Evolutionary conservation across 1,140 invertebrate species (phyloP).

Genomic region (Ganaspis sp.): DNA sequence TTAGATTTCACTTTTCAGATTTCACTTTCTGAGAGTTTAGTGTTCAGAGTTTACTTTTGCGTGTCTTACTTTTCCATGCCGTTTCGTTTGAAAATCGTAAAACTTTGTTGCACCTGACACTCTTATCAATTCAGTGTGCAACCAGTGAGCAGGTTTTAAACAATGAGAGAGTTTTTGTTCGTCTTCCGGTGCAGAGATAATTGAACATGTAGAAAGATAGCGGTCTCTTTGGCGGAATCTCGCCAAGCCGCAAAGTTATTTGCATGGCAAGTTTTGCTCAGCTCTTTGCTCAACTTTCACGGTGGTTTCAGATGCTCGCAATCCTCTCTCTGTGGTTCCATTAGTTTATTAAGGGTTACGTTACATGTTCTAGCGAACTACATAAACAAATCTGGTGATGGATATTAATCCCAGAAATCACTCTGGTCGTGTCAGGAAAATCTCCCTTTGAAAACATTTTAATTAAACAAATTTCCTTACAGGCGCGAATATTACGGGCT

Average conservation of each 20-base stretch:
- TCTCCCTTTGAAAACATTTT: slow-evolving; percentile 40
- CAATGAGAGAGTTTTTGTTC: slow-evolving; percentile 12
- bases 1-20: too few relatives aligned
- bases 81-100: neutral
- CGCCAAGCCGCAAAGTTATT: slow-evolving; percentile 53
- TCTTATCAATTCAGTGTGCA: slow-evolving; percentile 2
- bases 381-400: slow-evolving; percentile 14
- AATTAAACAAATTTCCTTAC: slow-evolving; percentile 8
- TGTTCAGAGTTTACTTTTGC: neutral
- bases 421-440: slow-evolving; percentile 19
- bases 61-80: neutral
- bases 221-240: slow-evolving; percentile 23
- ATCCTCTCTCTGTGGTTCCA: slow-evolving; percentile 31
- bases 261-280: slow-evolving; percentile 53
- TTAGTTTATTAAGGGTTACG: slow-evolving; percentile 52
- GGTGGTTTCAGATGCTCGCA: slow-evolving; percentile 10
- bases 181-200: slow-evolving; percentile 13
- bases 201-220: slow-evolving; percentile 26
- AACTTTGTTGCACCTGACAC: neutral
- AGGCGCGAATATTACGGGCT: neutral
- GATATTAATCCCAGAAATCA: slow-evolving; percentile 12
- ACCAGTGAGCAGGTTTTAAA: neutral
- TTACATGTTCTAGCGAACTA: neutral
- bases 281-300: slow-evolving; percentile 29
- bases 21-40: too few relatives aligned